Conservation (phyloP, 2,797 vertebrate genomes). For the Trachops cirrhosus region DNA sequence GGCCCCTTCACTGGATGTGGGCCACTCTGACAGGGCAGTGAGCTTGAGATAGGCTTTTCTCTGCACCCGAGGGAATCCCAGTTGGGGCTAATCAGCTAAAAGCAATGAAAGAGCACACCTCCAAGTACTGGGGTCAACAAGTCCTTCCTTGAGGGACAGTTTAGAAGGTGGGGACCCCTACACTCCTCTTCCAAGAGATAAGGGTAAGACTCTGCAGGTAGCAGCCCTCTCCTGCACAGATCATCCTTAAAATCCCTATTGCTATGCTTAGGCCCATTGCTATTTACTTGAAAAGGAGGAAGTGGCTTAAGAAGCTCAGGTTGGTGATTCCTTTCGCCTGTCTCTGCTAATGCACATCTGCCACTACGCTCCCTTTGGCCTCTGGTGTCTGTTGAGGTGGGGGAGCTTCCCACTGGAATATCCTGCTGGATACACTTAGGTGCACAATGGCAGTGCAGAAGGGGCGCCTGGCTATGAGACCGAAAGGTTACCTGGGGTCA, state of each 20-base stretch:
- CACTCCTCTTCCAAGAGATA: neutral
- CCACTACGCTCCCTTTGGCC: neutral
- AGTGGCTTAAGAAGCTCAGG: neutral
- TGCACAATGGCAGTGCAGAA: neutral
- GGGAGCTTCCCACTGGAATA: neutral
- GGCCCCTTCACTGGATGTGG: neutral
- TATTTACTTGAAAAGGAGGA: neutral
- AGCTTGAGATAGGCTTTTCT: neutral
- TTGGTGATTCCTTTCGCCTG: neutral
- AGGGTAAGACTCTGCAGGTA: neutral
- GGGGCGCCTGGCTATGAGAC: neutral
- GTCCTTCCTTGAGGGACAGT: neutral
- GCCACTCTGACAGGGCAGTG: neutral
- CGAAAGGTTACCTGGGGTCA: neutral
- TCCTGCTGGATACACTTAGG: neutral
- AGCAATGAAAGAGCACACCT: neutral
- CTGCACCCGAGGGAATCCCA: neutral
- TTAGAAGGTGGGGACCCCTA: neutral
- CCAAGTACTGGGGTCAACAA: neutral
- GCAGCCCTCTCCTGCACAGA: neutral
- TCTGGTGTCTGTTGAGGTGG: neutral
- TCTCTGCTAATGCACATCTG: neutral
- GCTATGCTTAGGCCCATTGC: neutral
- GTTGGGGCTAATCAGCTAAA: neutral
- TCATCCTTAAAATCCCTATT: neutral